Percentiles rank a stretch among this genome's conserved stretches.
phyloP scores from a whole-genome alignment of 1,140 invertebrate species.

The Saccostrea echinata region DNA sequence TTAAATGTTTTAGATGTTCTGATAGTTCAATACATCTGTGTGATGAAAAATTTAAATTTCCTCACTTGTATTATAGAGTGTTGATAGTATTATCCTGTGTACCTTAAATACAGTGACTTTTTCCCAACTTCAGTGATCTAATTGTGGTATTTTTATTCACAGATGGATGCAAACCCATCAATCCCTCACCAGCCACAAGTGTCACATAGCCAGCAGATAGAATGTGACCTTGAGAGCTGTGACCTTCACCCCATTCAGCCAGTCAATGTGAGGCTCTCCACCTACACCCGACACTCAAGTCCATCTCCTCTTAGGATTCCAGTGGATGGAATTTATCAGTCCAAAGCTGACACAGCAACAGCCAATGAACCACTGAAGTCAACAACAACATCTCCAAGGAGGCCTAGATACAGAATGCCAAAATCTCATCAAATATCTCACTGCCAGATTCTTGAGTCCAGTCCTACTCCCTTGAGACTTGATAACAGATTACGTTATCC shows the following conservation, averaged over 20 bases:
- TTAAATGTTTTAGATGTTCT: too few species aligned
- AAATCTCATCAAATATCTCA: neutral
- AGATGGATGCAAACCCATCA: conserved; percentile 4
- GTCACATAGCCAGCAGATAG: neutral
- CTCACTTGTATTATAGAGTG: too few species aligned
- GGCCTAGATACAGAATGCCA: neutral
- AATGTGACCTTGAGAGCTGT: conserved; percentile 7
- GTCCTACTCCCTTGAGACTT: neutral
- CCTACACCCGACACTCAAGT: conserved; percentile 10
- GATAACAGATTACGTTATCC: neutral
- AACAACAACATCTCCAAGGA: neutral
- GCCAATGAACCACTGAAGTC: neutral
- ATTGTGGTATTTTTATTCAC: neutral
- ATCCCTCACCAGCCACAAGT: neutral
- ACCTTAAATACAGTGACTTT: neutral
- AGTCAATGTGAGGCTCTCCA: neutral
- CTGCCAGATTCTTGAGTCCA: neutral
- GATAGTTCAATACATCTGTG: too few species aligned
- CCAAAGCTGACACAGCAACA: neutral
- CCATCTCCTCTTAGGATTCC: conserved; percentile 5
- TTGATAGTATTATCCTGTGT: neutral
- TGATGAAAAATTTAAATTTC: too few species aligned
- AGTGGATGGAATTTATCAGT: neutral
- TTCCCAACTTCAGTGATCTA: neutral
- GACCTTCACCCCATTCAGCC: conserved; percentile 31